Conservation (phyloP, 2,888 invertebrate species). For the Drosophila falleni region DNA sequence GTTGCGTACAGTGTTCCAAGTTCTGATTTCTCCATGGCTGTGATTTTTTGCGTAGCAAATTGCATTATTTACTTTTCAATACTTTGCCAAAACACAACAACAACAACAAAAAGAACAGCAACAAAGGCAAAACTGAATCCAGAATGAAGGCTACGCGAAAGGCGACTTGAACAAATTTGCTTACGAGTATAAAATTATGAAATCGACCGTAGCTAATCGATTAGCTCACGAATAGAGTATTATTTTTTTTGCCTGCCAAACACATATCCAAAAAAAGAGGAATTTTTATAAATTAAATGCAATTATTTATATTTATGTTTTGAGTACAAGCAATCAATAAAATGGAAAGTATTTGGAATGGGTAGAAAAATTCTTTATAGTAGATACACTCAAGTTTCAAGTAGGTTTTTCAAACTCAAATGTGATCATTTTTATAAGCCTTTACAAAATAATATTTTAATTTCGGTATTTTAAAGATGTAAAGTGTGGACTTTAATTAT, state of each 20-base stretch:
- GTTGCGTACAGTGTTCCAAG: constrained; percentile 19
- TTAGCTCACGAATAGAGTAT: constrained; percentile 37
- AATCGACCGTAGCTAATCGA: constrained; percentile 70
- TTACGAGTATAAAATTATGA: constrained; percentile 63
- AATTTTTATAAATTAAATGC: constrained; percentile 47
- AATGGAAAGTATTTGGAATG: background rate
- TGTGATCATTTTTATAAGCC: no score
- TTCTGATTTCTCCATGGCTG: constrained; percentile 17
- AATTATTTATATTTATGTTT: constrained; percentile 50
- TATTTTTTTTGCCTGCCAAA: constrained; percentile 33
- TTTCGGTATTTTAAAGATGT: no score
- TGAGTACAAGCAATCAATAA: background rate
- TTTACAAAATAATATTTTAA: no score
- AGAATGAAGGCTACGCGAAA: constrained; percentile 28
- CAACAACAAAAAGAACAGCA: constrained; percentile 6
- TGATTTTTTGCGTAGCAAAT: constrained; percentile 60
- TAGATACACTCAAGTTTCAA: background rate
- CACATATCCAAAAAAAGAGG: background rate
- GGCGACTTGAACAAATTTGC: constrained; percentile 55
- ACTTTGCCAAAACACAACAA: constrained; percentile 48
- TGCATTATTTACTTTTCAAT: constrained; percentile 74
- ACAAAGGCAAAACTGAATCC: constrained; percentile 9
- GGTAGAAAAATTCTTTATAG: background rate
- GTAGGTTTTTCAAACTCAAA: no score
- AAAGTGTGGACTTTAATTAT: no score